phyloP scores from a whole-genome alignment of 2,797 vertebrate genomes.

The Acipenser oxyrinchus region DNA sequence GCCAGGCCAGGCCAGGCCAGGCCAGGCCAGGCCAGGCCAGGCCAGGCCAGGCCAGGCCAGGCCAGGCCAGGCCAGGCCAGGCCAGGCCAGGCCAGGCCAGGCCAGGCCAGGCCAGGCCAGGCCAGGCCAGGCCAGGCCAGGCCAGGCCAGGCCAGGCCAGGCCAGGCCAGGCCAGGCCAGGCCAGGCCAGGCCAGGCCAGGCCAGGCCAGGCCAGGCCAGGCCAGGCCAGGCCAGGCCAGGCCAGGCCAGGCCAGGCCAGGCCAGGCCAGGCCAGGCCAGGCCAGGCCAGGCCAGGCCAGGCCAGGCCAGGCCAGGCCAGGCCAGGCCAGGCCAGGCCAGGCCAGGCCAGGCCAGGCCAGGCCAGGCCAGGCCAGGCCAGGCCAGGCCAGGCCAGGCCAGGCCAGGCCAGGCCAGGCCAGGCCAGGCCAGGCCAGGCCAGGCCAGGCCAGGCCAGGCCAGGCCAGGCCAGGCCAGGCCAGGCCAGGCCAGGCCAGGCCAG shows the following conservation, averaged over 20 bases:
- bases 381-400: too few species aligned
- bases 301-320: too few species aligned
- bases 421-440: too few species aligned
- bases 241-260: constrained; percentile 19
- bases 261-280: too few species aligned
- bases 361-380: too few species aligned
- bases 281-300: too few species aligned
- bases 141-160: constrained; percentile 14
- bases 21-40: constrained; percentile 19
- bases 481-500: too few species aligned
- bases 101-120: constrained; percentile 15
- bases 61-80: constrained; percentile 9
- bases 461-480: too few species aligned
- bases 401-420: too few species aligned
- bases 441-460: too few species aligned
- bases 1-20: constrained; percentile 20
- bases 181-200: constrained; percentile 11
- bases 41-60: constrained; percentile 17
- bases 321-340: too few species aligned
- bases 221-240: constrained; percentile 17
- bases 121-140: constrained; percentile 19
- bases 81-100: constrained; percentile 2
- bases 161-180: constrained; percentile 14
- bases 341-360: too few species aligned
- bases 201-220: constrained; percentile 15